A percentile compares a stretch with the other conserved stretches of the same genome.
Evolutionary conservation across 2,888 invertebrate species (phyloP).

Genomic region (Bombylius major): DNA sequence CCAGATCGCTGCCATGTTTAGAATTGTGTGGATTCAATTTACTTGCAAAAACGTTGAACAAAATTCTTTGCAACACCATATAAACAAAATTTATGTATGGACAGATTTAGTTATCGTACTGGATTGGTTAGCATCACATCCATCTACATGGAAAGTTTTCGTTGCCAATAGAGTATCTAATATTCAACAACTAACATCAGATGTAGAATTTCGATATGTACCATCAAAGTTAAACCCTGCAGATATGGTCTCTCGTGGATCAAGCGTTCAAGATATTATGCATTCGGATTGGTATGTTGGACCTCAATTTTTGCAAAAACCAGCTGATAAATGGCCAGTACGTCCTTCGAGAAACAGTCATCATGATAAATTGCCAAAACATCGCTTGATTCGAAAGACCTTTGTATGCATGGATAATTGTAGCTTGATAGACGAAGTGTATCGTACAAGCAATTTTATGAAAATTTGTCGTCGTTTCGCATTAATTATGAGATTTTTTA

Average conservation of each 20-base stretch:
- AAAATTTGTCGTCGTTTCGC: neutral
- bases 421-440: neutral
- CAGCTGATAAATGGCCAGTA: neutral
- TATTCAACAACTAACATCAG: constrained; percentile 9
- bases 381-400: too few relatives aligned
- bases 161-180: constrained; percentile 11
- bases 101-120: constrained; percentile 5
- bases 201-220: constrained; percentile 12
- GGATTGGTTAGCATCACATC: neutral
- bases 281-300: neutral
- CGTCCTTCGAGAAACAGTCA: neutral
- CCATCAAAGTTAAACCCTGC: constrained; percentile 14
- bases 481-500: neutral
- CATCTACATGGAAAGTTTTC: constrained; percentile 1
- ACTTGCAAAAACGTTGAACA: neutral
- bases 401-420: neutral
- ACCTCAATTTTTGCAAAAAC: neutral
- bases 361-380: too few relatives aligned
- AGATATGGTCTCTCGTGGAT: constrained; percentile 14
- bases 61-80: neutral
- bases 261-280: neutral
- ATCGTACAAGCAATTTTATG: neutral
- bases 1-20: neutral
- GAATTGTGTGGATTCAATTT: constrained; percentile 6
- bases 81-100: neutral